A percentile compares a stretch with the other conserved stretches of the same genome.
Evolutionary conservation across 1,140 invertebrate species (phyloP).

Genomic region (Mya arenaria): DNA sequence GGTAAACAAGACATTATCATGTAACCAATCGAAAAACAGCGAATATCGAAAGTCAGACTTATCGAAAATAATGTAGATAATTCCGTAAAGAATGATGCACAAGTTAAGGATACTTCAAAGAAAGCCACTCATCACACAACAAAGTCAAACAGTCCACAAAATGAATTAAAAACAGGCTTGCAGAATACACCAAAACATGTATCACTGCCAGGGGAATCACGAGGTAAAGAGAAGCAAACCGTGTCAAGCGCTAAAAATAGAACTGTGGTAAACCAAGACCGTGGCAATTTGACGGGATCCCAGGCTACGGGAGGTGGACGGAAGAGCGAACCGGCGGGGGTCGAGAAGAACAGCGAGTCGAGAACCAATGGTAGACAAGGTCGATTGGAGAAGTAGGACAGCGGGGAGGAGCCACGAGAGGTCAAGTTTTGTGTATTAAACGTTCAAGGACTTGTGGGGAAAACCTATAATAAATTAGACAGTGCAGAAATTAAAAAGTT

Average conservation of each 20-base stretch:
- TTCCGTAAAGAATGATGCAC: not conserved
- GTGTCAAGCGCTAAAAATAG: not conserved
- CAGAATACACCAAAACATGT: no score
- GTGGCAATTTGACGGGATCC: not conserved
- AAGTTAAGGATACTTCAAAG: not conserved
- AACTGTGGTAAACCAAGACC: no score
- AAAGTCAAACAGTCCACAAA: not conserved
- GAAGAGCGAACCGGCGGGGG: not conserved
- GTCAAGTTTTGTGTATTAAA: conserved; percentile 31
- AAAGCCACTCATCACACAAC: not conserved
- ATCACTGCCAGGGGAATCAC: not conserved
- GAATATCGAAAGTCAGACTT: not conserved
- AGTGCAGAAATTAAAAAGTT: conserved; percentile 1
- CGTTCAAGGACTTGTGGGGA: conserved; percentile 20
- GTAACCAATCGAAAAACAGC: no score
- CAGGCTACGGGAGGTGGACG: not conserved
- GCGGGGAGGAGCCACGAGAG: conserved; percentile 13
- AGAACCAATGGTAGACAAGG: not conserved
- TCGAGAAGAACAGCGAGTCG: not conserved
- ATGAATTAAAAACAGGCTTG: not conserved
- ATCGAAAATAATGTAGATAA: not conserved
- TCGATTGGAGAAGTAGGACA: not conserved
- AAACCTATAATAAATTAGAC: conserved; percentile 30
- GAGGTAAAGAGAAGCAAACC: not conserved
- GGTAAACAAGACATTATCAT: no score